Percentiles rank a stretch among this genome's conserved stretches.
Conservation (phyloP, 2,888 invertebrate genomes). For the Bombylius discolor region DNA sequence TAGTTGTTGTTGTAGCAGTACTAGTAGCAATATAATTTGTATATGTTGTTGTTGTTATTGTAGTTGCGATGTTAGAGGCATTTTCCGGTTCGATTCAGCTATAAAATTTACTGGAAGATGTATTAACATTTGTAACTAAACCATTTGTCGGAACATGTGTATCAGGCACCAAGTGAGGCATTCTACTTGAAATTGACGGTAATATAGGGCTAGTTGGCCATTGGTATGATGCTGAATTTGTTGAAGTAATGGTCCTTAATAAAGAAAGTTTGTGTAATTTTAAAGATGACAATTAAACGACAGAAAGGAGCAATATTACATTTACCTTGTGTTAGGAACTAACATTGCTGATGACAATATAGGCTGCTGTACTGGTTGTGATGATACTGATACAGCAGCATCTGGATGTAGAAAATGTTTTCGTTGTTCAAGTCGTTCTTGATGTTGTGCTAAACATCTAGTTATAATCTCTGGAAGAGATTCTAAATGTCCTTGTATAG, state of each 20-base stretch:
- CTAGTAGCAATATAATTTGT: conserved; percentile 15
- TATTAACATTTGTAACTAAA: conserved; percentile 36
- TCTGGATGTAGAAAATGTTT: conserved; percentile 81
- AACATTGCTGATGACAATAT: conserved; percentile 39
- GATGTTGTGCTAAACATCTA: conserved; percentile 58
- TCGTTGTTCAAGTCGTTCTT: conserved; percentile 69
- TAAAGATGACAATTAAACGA: background rate
- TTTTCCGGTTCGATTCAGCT: conserved; percentile 36
- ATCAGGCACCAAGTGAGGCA: conserved; percentile 60
- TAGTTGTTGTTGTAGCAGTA: background rate
- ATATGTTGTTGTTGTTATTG: background rate
- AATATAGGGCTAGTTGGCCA: conserved; percentile 71
- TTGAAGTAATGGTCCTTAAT: conserved; percentile 26
- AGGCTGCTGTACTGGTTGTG: conserved; percentile 39
- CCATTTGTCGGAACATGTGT: conserved; percentile 36
- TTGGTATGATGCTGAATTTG: conserved; percentile 50
- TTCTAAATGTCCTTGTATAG: conserved; percentile 78
- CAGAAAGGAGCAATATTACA: background rate
- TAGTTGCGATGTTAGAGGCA: conserved; percentile 21
- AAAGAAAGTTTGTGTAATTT: too few species aligned
- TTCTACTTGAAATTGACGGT: conserved; percentile 55
- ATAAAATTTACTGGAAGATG: conserved; percentile 36
- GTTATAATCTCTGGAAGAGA: conserved; percentile 71
- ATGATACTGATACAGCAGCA: conserved; percentile 53
- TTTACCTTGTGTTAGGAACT: conserved; percentile 47